phyloP scores from a whole-genome alignment of 2,113 vertebrate species.

The Sminthopsis crassicaudata region DNA sequence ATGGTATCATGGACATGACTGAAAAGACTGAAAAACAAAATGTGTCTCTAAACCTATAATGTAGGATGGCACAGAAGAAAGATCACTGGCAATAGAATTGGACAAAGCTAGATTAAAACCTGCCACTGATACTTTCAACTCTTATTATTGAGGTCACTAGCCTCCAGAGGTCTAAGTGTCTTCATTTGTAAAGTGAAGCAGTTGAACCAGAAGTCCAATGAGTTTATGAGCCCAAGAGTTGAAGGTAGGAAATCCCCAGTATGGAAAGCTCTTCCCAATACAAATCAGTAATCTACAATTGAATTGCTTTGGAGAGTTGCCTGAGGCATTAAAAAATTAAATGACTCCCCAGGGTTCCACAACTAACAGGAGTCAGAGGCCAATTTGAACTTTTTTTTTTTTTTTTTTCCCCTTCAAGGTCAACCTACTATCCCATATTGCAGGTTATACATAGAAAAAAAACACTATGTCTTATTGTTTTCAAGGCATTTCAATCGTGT shows the following conservation, averaged over 20 bases:
- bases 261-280: background rate
- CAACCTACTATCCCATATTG: background rate
- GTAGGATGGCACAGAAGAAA: background rate
- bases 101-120: background rate
- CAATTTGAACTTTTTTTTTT: background rate
- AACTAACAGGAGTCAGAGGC: background rate
- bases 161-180: background rate
- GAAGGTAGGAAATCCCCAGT: background rate
- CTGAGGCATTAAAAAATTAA: background rate
- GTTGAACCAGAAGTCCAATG: background rate
- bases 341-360: background rate
- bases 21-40: too few relatives aligned
- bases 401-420: background rate
- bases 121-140: background rate
- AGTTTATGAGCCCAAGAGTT: background rate
- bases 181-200: background rate
- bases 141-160: background rate
- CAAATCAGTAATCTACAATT: background rate
- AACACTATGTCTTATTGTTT: background rate
- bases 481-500: background rate
- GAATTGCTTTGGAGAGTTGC: background rate
- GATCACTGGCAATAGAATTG: background rate
- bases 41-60: background rate
- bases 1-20: background rate
- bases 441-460: too few relatives aligned